Evolutionary conservation across 2,888 invertebrate species (phyloP), one percentile per base, ranked within the genome.

Genomic region (Meteorus cinctellus): DNA sequence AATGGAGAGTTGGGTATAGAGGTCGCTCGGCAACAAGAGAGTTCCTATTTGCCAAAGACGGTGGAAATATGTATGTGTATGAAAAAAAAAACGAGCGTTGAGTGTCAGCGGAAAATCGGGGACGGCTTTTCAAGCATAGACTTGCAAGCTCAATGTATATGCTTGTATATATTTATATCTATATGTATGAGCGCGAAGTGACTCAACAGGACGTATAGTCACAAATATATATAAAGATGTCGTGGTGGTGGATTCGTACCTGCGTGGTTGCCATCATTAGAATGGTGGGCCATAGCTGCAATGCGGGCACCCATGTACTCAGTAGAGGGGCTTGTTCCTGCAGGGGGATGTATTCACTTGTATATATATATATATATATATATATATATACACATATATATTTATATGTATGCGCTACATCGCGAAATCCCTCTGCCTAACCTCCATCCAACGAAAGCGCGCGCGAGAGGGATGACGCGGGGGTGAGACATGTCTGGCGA

Each of bases 221-320:
- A 41, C 41, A 8, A 41, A 80, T 62, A 77, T 63, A 60, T 78
- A 72, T 65, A 67, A 74, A 71, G 55, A 75, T 55, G 68, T 74
- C 51, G 63, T 72, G 45, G 78, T 81, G 79, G 81, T 83, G 81
- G 83, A 85, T 86, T 84, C 82, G 84, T 86, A 86, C 85, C 86
- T 87, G 86, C 84, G 85, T 86, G 84, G 85, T 85, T 85, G 86
- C 87, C 87, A 88, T 88, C 86, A 87, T 88, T 86, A 88, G 86
- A 84, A 87, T 86, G 88, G 84, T 86, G 86, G 86, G 85, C 87
- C 86, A 84, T 86, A 87, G 86, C 88, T 88, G 88, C 88, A 89
- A 86, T 89, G 88, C 88, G 87, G 88, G 85, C 82, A 83, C 82
- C 85, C 82, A 86, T 87, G 84, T 85, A 82, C 83, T 82, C 80